These are phyloP conservation scores for Acinonyx jubatus DNA, from an alignment of 2,113 vertebrate species.

Conservation along the genomic window DNA sequence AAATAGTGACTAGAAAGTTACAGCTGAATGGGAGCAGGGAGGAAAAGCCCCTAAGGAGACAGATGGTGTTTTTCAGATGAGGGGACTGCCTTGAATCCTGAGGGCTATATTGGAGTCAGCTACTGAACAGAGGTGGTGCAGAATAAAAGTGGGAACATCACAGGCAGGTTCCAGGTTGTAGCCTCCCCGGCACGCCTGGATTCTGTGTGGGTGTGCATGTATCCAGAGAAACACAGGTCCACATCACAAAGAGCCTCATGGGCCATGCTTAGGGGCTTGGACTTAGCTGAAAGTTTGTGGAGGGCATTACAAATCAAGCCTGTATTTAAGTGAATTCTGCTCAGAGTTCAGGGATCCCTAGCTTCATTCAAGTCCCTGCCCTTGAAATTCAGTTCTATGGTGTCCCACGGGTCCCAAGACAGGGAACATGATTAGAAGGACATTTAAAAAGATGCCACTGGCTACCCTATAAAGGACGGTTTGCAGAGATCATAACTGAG, in stretches of 20 bases:
- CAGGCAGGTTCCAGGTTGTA: neutral
- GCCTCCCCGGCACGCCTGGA: too few species aligned
- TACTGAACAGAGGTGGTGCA: too few species aligned
- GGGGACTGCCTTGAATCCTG: neutral
- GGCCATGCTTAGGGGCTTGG: neutral
- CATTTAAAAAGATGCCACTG: neutral
- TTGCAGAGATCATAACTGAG: neutral
- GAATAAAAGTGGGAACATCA: neutral
- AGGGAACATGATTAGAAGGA: neutral
- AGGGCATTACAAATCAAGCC: neutral
- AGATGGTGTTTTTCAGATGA: neutral
- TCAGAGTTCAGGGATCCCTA: neutral
- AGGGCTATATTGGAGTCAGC: too few species aligned
- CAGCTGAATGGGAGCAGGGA: neutral
- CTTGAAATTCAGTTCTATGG: neutral
- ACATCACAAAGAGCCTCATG: neutral
- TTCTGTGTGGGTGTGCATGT: neutral
- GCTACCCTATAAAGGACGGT: neutral
- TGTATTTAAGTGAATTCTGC: neutral
- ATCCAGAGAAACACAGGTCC: neutral
- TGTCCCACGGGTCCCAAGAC: neutral
- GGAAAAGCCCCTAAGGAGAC: neutral
- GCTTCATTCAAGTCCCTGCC: neutral
- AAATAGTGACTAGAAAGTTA: neutral
- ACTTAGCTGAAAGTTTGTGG: neutral